These are phyloP conservation scores for Microtus oregoni DNA, from an alignment of 2,113 vertebrate genomes.

Conservation along the genomic window DNA sequence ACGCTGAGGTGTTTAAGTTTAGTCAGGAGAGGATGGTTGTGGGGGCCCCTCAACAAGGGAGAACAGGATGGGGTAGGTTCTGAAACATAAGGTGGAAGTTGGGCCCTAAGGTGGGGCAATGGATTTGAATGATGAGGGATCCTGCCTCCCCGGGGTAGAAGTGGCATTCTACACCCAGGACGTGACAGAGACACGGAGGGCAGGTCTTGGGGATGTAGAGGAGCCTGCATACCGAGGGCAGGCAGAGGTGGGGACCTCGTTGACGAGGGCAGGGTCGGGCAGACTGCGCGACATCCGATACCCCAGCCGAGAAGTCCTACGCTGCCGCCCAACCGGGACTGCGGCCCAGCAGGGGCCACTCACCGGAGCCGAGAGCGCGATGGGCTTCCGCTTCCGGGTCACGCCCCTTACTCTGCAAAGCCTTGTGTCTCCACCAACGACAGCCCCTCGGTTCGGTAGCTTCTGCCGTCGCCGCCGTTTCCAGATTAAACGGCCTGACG, in stretches of 20 bases:
- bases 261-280: neutral
- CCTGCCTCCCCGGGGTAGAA: neutral
- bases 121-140: neutral
- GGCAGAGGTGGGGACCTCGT: neutral
- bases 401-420: neutral
- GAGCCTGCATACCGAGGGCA: neutral
- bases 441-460: neutral
- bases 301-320: neutral
- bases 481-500: slow-evolving; percentile 73
- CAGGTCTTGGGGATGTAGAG: neutral
- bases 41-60: too few relatives aligned
- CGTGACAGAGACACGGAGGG: too few relatives aligned
- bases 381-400: slow-evolving; percentile 76
- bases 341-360: slow-evolving; percentile 54
- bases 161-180: neutral
- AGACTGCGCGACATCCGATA: neutral
- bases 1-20: too few relatives aligned
- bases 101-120: neutral
- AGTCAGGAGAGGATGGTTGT: too few relatives aligned
- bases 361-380: slow-evolving; percentile 61
- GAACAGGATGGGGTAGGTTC: neutral
- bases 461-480: slow-evolving; percentile 61
- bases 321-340: neutral
- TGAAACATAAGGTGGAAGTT: neutral
- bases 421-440: neutral